These are phyloP conservation scores for Acanthococcus lagerstroemiae DNA, from an alignment of 2,888 invertebrate genomes.

Conservation along the genomic window DNA sequence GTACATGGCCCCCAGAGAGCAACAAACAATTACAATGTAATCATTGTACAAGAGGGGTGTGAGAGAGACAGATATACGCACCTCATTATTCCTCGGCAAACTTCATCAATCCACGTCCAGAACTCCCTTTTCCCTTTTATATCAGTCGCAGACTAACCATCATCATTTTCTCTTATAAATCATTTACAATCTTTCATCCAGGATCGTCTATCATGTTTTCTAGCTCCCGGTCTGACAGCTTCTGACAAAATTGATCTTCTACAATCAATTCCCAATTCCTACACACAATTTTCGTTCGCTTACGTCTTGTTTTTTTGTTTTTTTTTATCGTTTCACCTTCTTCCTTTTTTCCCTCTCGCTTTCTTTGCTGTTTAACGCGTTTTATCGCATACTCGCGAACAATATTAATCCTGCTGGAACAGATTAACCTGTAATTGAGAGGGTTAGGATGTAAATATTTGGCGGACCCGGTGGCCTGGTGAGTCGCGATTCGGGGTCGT, in stretches of 20 bases:
- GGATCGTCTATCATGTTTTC: constrained; percentile 31
- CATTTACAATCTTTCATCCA: constrained; percentile 37
- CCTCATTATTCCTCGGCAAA: constrained; percentile 34
- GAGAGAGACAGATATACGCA: constrained; percentile 24
- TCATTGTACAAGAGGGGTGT: constrained; percentile 31
- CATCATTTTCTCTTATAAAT: constrained; percentile 38
- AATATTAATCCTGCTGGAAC: too few relatives aligned
- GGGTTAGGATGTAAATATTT: too few relatives aligned
- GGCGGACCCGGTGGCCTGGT: too few relatives aligned
- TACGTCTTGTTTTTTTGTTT: too few relatives aligned
- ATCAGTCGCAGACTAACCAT: constrained; percentile 29
- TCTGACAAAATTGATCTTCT: constrained; percentile 31
- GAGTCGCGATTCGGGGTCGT: too few relatives aligned
- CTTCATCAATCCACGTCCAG: constrained; percentile 34
- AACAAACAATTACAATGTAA: constrained; percentile 35
- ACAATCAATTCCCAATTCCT: constrained; percentile 25
- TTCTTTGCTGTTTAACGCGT: not conserved
- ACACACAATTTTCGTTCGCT: not conserved
- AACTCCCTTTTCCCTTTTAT: constrained; percentile 20
- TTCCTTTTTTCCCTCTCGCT: not conserved
- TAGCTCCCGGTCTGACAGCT: constrained; percentile 28
- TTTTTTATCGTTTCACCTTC: not conserved
- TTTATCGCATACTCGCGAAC: too few relatives aligned
- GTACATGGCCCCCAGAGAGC: constrained; percentile 40
- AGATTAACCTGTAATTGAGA: too few relatives aligned